Evolutionary conservation across 1,140 invertebrate genomes (phyloP), one percentile per base, ranked within the genome.

Genomic region (Hestina assimilis): DNA sequence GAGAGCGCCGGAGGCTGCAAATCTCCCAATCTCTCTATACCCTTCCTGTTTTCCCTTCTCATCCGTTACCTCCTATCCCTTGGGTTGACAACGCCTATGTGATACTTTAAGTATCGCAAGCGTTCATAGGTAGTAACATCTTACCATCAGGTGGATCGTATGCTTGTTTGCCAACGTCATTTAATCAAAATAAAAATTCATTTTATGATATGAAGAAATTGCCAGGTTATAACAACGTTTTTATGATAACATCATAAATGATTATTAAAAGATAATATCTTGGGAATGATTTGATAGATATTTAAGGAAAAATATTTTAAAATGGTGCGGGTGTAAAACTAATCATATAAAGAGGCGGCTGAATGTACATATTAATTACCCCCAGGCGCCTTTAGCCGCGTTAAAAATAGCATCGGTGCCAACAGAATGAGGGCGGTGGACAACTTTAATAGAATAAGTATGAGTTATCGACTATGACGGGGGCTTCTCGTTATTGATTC

Each of bases 331-430:
- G 21, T n/a, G 33, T 55, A 40, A 38, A 9, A 35, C 28, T 55
- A 46, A 29, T 6, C 20, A 40, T 55, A 55, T 55, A 46, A 55
- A 47, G 26, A 33, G 19, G 20, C 45, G n/a, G 42, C 29, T 52
- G 47, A 61, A 62, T 58, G 59, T 66, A n/a, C n/a, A n/a, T n/a
- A 59, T 66, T 66, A 66, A 66, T 66, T 62, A 59, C 46, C 51
- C 59, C 21, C 26, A 46, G 59, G 55, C 55, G 63, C 46, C 63
- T 59, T 50, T 52, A 46, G 33, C 55, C 50, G 55, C 46, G 54
- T 54, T 62, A 66, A 66, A 66, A 55, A 62, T 55, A 59, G 55
- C 59, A 48, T 54, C 50, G 55, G 47, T 66, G 59, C 63, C 63
- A 66, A 66, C 51, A 64, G 53, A 62, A 58, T 48, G 63, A 46